These are phyloP conservation scores for Ranitomeya imitator DNA, from an alignment of 2,113 vertebrate species.

Conservation along the genomic window DNA sequence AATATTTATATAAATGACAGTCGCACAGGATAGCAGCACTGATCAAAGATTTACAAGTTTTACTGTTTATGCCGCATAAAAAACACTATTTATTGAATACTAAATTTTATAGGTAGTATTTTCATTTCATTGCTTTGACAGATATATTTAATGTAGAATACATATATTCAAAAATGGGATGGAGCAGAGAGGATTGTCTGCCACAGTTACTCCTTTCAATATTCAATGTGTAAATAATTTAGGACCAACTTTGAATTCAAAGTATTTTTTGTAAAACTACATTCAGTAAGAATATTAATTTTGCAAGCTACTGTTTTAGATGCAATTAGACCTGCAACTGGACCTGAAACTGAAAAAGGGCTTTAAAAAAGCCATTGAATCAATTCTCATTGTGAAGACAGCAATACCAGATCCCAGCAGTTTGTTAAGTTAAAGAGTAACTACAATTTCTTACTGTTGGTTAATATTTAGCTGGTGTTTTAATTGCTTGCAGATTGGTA, in stretches of 20 bases:
- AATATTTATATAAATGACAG: conserved; percentile 16
- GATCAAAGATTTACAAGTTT: conserved; percentile 24
- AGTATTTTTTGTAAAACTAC: conserved; percentile 20
- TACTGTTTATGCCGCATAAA: conserved; percentile 13
- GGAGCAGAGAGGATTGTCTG: conserved; percentile 39
- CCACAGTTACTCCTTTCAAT: conserved; percentile 23
- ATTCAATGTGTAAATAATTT: conserved; percentile 41
- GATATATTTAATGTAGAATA: conserved; percentile 48
- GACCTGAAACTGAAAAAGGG: too few species aligned
- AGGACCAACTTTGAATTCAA: background rate
- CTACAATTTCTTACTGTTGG: background rate
- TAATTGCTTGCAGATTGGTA: too few species aligned
- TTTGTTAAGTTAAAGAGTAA: background rate
- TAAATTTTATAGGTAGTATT: conserved; percentile 32
- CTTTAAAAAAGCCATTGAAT: background rate
- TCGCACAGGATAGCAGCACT: background rate
- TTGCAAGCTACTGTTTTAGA: background rate
- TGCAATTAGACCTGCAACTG: background rate
- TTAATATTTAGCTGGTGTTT: too few species aligned
- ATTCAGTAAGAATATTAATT: background rate
- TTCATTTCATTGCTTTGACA: conserved; percentile 30
- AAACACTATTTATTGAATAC: conserved; percentile 33
- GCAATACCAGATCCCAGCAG: background rate
- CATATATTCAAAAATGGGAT: conserved; percentile 28
- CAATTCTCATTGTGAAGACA: background rate